Evolutionary conservation across 2,797 vertebrate species (phyloP), one percentile per base, ranked within the genome.

Genomic region (Melopsittacus undulatus): DNA sequence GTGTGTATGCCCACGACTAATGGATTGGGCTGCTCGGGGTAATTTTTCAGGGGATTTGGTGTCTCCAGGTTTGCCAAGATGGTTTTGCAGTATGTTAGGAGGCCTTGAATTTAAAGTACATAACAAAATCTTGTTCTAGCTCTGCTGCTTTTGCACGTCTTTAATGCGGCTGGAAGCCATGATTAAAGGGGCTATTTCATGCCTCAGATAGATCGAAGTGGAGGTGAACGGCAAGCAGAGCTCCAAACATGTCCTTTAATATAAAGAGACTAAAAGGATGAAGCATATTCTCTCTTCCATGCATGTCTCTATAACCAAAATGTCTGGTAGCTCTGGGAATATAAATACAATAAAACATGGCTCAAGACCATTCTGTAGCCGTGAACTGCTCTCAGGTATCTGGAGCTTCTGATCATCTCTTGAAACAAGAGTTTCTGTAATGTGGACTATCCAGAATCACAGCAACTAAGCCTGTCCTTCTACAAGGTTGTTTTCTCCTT

Each of bases 61-160:
- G 89, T 81, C 94, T 93, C 75, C 52, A 15, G 19, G 45, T 61
- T 87, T 77, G 83, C 90, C 88, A 94, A 45, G 83, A 68, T 85
- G 78, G 61, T 48, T 95, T 93, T 89, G 81, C 64, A 89, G 72
- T 92, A 59, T 30, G 52, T 42, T 54, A 40, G 52, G 42, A 56
- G 68, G 61, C 70, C 38, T 34, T 52, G 36, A 64, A 32, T 59
- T 78, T 5, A 3, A n/a, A 3, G 26, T 5, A 10, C 24, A 46
- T 7, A 38, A 42, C 32, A 8, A 67, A 64, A 51, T 5, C 1
- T 7, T 72, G 8, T 29, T 61, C 64, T 34, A 64, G 30, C 3
- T 54, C 59, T 74, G 48, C 63, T 90, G 52, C 34, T 88, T 70
- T 67, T 63, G 30, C 10, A 6, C 62, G 23, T 26, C 38, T 52